Conservation (phyloP, 2,888 invertebrate genomes). For the Papilio protenor region DNA sequence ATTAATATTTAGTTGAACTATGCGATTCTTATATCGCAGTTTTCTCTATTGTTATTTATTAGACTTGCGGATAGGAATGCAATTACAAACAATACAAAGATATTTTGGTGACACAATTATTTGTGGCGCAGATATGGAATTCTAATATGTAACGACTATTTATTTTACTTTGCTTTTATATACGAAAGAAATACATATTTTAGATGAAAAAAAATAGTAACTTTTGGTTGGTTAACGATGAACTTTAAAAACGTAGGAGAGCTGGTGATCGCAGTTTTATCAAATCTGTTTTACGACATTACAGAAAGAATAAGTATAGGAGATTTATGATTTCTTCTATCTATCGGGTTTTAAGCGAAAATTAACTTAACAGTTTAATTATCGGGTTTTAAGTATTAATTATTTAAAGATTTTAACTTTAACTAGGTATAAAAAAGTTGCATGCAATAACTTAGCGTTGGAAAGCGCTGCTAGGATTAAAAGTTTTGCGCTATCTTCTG, state of each 20-base stretch:
- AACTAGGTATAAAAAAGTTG: not conserved
- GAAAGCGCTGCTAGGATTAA: not conserved
- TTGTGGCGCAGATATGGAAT: conserved; percentile 52
- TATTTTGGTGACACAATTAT: conserved; percentile 53
- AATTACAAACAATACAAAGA: conserved; percentile 35
- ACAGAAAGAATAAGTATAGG: not conserved
- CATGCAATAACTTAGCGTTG: not conserved
- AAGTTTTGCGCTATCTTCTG: not conserved
- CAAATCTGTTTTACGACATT: not conserved
- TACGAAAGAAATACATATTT: not conserved
- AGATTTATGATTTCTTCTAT: not conserved
- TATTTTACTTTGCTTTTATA: not conserved
- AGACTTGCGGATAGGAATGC: conserved; percentile 37
- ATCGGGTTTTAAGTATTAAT: too few species aligned
- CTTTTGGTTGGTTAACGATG: not conserved
- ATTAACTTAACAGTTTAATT: too few species aligned
- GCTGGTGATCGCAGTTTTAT: not conserved
- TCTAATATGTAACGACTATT: conserved; percentile 46
- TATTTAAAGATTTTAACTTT: not conserved
- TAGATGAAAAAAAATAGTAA: not conserved
- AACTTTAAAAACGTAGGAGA: not conserved
- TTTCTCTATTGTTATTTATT: conserved; percentile 32
- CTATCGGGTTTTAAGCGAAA: not conserved
- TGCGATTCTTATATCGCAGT: conserved; percentile 4
- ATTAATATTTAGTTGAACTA: not conserved